Evolutionary conservation across 2,113 vertebrate genomes (phyloP).

Genomic region (Typhlomys cinereus): DNA sequence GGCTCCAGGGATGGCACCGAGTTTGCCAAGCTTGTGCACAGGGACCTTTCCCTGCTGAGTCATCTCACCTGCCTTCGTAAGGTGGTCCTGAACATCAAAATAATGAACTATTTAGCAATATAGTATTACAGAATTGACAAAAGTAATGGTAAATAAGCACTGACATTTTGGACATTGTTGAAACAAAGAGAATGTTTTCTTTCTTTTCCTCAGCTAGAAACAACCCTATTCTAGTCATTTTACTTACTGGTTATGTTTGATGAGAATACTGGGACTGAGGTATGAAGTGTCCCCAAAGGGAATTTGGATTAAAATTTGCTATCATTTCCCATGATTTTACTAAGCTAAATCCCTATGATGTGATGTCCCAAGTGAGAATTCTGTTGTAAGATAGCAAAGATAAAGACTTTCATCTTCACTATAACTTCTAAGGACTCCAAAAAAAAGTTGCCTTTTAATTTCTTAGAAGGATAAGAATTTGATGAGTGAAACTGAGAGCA

Average conservation of each 20-base stretch:
- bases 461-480: constrained; percentile 32
- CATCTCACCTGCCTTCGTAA: too few species aligned
- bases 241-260: not conserved
- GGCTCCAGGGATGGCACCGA: too few species aligned
- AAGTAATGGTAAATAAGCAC: not conserved
- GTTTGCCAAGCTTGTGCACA: too few species aligned
- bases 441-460: not conserved
- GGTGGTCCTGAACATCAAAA: not conserved
- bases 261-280: not conserved
- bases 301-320: not conserved
- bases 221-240: not conserved
- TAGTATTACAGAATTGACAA: not conserved
- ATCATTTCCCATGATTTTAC: constrained; percentile 22
- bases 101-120: not conserved
- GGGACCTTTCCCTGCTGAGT: too few species aligned
- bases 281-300: constrained; percentile 1
- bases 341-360: not conserved
- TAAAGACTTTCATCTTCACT: constrained; percentile 44
- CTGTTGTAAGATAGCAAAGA: constrained; percentile 22
- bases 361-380: not conserved
- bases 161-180: not conserved
- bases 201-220: not conserved
- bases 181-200: constrained; percentile 7
- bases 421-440: not conserved
- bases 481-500: not conserved